These are phyloP conservation scores for Alosa alosa DNA, from an alignment of 2,113 vertebrate species.

Conservation along the genomic window DNA sequence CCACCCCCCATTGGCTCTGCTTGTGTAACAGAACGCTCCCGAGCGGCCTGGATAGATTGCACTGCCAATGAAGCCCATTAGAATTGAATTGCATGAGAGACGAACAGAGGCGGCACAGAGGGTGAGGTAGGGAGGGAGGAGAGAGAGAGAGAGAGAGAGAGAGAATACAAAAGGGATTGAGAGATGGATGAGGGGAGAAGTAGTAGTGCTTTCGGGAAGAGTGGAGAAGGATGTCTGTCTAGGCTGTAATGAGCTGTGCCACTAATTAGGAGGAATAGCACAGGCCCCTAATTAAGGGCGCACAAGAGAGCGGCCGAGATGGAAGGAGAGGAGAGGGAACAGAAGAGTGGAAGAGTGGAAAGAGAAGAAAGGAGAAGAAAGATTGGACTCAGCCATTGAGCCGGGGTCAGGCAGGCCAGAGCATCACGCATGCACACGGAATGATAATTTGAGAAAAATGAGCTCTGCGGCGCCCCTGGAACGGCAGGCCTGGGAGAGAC, in stretches of 20 bases:
- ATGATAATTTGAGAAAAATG: neutral
- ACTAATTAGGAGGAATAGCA: slow-evolving; percentile 67
- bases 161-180: neutral
- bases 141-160: neutral
- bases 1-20: slow-evolving; percentile 47
- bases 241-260: slow-evolving; percentile 62
- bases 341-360: slow-evolving; percentile 7
- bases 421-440: neutral
- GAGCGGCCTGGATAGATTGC: slow-evolving; percentile 61
- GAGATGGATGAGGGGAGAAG: slow-evolving; percentile 21
- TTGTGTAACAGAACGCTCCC: slow-evolving; percentile 66
- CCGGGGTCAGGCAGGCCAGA: neutral
- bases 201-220: slow-evolving; percentile 47
- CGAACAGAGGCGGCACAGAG: neutral
- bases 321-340: neutral
- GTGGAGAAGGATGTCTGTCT: slow-evolving; percentile 50
- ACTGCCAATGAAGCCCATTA: slow-evolving; percentile 70
- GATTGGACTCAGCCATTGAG: neutral
- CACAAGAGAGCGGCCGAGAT: slow-evolving; percentile 6
- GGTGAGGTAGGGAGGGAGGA: neutral
- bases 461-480: neutral
- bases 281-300: slow-evolving; percentile 62
- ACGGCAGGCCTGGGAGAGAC: neutral
- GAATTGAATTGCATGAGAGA: slow-evolving; percentile 56
- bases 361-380: neutral